Percentiles rank a stretch among this genome's conserved stretches.
Evolutionary conservation across 2,797 vertebrate genomes (phyloP).

Genomic region (Podarcis lilfordi): DNA sequence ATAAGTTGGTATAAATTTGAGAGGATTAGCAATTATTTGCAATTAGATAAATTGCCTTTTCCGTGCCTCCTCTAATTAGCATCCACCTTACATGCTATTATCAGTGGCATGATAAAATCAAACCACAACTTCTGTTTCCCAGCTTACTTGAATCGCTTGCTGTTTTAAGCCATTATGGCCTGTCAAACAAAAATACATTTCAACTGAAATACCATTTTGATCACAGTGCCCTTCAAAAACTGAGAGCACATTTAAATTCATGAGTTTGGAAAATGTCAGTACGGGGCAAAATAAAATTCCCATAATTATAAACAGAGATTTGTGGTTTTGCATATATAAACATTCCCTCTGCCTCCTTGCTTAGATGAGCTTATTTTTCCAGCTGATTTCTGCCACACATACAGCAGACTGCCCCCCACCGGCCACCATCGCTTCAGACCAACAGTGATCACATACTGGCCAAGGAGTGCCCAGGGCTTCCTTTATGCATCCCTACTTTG

Average conservation of each 20-base stretch:
- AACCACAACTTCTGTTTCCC: conserved; percentile 15
- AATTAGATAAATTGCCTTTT: conserved; percentile 30
- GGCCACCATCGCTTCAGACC: too few relatives aligned
- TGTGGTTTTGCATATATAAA: not conserved
- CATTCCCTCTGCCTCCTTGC: not conserved
- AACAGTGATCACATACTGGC: too few relatives aligned
- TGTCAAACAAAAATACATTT: conserved; percentile 32
- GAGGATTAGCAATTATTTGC: conserved; percentile 11
- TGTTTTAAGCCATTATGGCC: conserved; percentile 24
- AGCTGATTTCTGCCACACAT: conserved; percentile 18
- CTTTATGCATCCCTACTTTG: too few relatives aligned
- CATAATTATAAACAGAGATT: conserved; percentile 12
- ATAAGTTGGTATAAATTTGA: not conserved
- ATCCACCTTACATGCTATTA: conserved; percentile 14
- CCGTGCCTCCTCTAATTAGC: conserved; percentile 31
- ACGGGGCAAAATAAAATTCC: conserved; percentile 21
- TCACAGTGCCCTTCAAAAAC: conserved; percentile 26
- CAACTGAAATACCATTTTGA: conserved; percentile 14
- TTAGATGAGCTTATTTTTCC: conserved; percentile 9
- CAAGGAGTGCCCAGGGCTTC: too few relatives aligned
- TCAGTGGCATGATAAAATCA: conserved; percentile 29
- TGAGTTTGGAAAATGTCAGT: conserved; percentile 18
- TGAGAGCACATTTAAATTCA: not conserved
- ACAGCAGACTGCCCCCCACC: too few relatives aligned
- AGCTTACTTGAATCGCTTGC: not conserved